Conservation (phyloP, 2,888 invertebrate species). For the Labia minor region DNA sequence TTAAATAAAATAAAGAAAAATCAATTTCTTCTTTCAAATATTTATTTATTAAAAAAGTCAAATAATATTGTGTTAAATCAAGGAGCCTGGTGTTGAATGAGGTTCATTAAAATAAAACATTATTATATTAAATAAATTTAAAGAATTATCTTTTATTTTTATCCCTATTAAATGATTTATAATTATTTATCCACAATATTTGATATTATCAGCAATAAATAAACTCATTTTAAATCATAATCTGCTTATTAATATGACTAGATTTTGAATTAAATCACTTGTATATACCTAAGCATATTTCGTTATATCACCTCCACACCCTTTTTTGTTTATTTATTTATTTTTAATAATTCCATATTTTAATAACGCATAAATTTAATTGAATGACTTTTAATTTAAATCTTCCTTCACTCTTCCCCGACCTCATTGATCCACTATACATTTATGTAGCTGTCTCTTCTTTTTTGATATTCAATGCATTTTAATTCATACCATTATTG, state of each 20-base stretch:
- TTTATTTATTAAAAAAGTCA: too few species aligned
- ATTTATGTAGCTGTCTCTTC: background rate
- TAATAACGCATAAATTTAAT: background rate
- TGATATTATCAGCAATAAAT: background rate
- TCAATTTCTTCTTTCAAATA: too few species aligned
- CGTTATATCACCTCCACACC: background rate
- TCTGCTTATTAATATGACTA: background rate
- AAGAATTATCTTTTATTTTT: too few species aligned
- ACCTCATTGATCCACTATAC: too few species aligned
- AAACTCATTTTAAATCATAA: background rate
- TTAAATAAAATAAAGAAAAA: too few species aligned
- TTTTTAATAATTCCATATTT: background rate
- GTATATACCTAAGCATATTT: slow-evolving; percentile 1
- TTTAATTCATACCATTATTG: background rate
- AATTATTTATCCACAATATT: background rate
- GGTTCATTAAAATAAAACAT: too few species aligned
- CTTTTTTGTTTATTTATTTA: background rate
- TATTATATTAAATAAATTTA: too few species aligned
- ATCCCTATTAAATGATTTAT: too few species aligned
- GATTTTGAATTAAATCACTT: background rate
- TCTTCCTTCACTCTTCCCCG: too few species aligned
- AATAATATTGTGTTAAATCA: too few species aligned
- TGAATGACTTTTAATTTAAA: background rate
- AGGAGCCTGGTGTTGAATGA: too few species aligned
- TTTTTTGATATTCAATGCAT: background rate